A percentile compares a stretch with the other conserved stretches of the same genome.
Conservation (phyloP, 2,113 vertebrate species). For the Boleophthalmus pectinirostris region DNA sequence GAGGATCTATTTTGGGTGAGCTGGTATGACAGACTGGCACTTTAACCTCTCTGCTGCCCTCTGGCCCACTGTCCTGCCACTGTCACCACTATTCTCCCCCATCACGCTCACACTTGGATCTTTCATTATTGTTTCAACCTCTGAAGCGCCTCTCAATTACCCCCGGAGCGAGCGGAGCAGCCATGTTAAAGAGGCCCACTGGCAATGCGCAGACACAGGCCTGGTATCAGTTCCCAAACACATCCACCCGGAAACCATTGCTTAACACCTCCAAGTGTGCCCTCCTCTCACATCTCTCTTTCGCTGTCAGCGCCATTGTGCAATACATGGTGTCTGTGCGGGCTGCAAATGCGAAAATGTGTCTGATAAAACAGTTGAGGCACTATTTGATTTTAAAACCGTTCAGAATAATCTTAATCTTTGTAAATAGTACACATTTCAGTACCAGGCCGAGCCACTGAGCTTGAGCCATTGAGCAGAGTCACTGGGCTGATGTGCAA, state of each 20-base stretch:
- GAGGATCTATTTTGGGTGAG: slow-evolving; percentile 51
- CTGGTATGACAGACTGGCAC: slow-evolving; percentile 43
- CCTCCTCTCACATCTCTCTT: slow-evolving; percentile 39
- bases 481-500: too few relatives aligned
- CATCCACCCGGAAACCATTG: slow-evolving; percentile 23
- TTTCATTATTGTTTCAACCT: slow-evolving; percentile 53
- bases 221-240: slow-evolving; percentile 12
- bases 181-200: background rate
- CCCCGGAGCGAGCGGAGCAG: background rate
- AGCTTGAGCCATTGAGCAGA: too few relatives aligned
- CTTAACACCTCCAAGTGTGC: slow-evolving; percentile 44
- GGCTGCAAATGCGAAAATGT: slow-evolving; percentile 51
- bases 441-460: background rate
- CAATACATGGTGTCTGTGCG: slow-evolving; percentile 29
- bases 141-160: slow-evolving; percentile 51
- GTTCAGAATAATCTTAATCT: background rate
- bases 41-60: slow-evolving; percentile 25
- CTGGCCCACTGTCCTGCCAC: slow-evolving; percentile 31
- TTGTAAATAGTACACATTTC: background rate
- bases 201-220: slow-evolving; percentile 4
- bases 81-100: slow-evolving; percentile 34
- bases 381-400: slow-evolving; percentile 8
- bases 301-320: slow-evolving; percentile 26
- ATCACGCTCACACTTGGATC: slow-evolving; percentile 40
- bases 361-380: slow-evolving; percentile 41